Percentiles rank a stretch among this genome's conserved stretches.
Conservation (phyloP, 2,797 vertebrate species). For the Girardinus metallicus region DNA sequence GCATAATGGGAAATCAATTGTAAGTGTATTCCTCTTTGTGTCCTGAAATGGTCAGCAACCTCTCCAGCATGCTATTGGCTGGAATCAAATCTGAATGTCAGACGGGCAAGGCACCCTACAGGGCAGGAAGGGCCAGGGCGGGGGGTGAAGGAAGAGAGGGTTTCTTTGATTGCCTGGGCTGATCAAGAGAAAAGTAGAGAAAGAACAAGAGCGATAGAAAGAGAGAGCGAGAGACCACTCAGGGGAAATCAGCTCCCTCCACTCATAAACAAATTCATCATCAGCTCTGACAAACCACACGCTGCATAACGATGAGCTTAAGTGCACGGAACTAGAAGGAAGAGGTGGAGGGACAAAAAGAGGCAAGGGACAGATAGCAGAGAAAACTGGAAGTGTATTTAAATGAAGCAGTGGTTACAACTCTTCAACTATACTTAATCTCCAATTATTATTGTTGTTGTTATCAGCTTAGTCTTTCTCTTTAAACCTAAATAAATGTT, state of each 20-base stretch:
- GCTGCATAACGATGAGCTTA: constrained; percentile 82
- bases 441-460: background rate
- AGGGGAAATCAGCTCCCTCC: constrained; percentile 84
- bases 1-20: constrained; percentile 25
- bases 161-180: constrained; percentile 62
- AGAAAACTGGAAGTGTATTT: constrained; percentile 36
- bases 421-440: constrained; percentile 29
- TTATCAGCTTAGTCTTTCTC: background rate
- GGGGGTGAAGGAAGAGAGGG: constrained; percentile 19
- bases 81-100: constrained; percentile 44
- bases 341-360: constrained; percentile 34
- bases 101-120: constrained; percentile 46
- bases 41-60: constrained; percentile 46
- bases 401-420: constrained; percentile 18
- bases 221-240: constrained; percentile 73
- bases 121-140: constrained; percentile 23
- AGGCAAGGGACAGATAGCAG: constrained; percentile 39
- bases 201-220: constrained; percentile 52
- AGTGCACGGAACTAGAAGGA: constrained; percentile 65
- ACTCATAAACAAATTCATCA: constrained; percentile 88
- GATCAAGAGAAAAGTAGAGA: constrained; percentile 57
- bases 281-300: constrained; percentile 81
- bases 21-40: constrained; percentile 18
- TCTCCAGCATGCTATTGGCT: constrained; percentile 39
- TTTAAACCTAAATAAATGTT: background rate